Evolutionary conservation across 2,113 vertebrate genomes (phyloP).

Genomic region (Myotis davidii): DNA sequence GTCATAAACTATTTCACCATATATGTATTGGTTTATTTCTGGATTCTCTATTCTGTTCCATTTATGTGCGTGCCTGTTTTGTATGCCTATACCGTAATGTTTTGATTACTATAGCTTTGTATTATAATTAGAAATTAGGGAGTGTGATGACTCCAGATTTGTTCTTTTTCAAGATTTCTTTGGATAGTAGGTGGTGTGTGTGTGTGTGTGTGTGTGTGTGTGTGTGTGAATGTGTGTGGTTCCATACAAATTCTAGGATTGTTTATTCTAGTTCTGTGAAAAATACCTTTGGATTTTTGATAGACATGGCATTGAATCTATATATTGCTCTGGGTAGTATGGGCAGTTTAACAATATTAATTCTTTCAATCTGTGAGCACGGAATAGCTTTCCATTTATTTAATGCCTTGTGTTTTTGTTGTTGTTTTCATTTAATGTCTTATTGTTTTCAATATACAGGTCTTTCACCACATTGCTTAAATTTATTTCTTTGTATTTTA

Average conservation of each 20-base stretch:
- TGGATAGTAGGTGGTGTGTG: not conserved
- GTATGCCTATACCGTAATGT: not conserved
- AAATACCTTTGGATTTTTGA: not conserved
- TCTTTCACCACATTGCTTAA: not conserved
- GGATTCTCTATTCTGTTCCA: not conserved
- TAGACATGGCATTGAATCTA: not conserved
- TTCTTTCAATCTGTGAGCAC: not conserved
- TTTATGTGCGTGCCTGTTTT: not conserved
- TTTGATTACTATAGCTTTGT: not conserved
- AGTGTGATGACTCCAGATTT: not conserved
- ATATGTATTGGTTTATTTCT: not conserved
- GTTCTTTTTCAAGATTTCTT: not conserved
- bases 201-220: not conserved
- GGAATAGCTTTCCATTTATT: not conserved
- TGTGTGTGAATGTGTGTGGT: not conserved
- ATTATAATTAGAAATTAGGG: not conserved
- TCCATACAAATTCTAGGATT: not conserved
- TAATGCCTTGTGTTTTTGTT: not conserved
- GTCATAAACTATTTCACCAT: not conserved
- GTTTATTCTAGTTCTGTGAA: not conserved
- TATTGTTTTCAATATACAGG: not conserved
- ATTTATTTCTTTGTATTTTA: not conserved
- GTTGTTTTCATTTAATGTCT: not conserved
- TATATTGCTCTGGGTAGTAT: not conserved
- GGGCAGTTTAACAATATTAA: not conserved